Percentiles rank a stretch among this genome's conserved stretches.
Conservation (phyloP, 2,797 vertebrate species). For the Cephalopachus bancanus region DNA sequence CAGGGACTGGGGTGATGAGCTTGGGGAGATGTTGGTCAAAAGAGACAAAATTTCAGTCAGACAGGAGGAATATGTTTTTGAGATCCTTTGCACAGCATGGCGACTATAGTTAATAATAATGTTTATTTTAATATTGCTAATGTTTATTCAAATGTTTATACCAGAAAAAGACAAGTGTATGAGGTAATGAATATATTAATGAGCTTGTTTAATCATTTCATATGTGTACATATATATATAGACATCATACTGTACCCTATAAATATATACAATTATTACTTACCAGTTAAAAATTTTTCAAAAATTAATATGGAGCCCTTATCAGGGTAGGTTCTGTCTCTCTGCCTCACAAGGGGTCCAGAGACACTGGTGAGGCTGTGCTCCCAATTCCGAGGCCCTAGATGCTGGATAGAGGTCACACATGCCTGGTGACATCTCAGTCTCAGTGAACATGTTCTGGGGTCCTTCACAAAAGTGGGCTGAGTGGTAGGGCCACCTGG, state of each 20-base stretch:
- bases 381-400: background rate
- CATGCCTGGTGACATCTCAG: background rate
- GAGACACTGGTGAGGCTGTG: rapidly evolving
- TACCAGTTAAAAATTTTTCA: background rate
- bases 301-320: background rate
- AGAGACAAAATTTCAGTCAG: background rate
- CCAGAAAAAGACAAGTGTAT: background rate
- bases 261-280: background rate
- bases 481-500: background rate
- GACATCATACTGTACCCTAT: too few relatives aligned
- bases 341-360: rapidly evolving
- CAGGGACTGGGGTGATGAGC: background rate
- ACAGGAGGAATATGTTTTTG: background rate
- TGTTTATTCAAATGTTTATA: background rate
- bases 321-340: rapidly evolving
- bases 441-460: rapidly evolving
- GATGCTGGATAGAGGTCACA: rapidly evolving
- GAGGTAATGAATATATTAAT: background rate
- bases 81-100: background rate
- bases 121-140: background rate
- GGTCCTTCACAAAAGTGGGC: background rate
- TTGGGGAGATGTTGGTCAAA: too few relatives aligned
- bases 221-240: background rate
- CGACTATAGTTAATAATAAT: background rate
- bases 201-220: background rate